Evolutionary conservation across 1,140 invertebrate species (phyloP).

Genomic region (Acromyrmex charruanus): DNA sequence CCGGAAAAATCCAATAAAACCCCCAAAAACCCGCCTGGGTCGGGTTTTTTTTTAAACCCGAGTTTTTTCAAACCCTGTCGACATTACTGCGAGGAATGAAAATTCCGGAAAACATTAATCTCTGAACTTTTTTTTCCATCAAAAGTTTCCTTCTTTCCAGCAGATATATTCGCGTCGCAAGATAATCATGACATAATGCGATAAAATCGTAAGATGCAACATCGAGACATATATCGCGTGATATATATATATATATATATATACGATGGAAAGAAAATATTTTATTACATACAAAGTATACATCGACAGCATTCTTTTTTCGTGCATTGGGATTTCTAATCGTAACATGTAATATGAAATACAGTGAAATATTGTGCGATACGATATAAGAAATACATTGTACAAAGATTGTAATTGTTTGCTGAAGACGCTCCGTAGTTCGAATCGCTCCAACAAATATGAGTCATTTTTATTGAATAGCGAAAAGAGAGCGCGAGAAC

Average conservation of each 20-base stretch:
- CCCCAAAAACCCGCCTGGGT: too few species aligned
- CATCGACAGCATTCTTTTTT: background rate
- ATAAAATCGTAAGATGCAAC: background rate
- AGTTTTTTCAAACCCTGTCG: too few species aligned
- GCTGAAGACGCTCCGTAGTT: background rate
- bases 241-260: too few species aligned
- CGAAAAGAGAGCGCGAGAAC: background rate
- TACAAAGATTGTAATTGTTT: conserved; percentile 47
- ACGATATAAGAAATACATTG: conserved; percentile 30
- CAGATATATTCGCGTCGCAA: background rate
- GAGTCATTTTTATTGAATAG: conserved; percentile 50
- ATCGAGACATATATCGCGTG: background rate
- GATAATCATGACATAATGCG: conserved; percentile 8
- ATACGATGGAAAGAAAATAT: background rate
- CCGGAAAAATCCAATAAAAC: too few species aligned
- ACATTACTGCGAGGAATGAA: background rate
- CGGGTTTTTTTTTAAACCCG: too few species aligned
- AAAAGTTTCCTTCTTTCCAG: background rate
- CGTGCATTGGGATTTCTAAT: background rate
- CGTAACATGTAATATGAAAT: background rate
- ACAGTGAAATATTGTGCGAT: background rate
- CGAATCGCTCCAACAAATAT: conserved; percentile 28
- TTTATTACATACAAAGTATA: background rate
- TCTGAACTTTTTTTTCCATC: background rate
- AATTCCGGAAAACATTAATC: conserved; percentile 28